Base-by-base conservation (phyloP, 35 echinoderm and acorn worm species). In the Amphiura filiformis region DNA sequence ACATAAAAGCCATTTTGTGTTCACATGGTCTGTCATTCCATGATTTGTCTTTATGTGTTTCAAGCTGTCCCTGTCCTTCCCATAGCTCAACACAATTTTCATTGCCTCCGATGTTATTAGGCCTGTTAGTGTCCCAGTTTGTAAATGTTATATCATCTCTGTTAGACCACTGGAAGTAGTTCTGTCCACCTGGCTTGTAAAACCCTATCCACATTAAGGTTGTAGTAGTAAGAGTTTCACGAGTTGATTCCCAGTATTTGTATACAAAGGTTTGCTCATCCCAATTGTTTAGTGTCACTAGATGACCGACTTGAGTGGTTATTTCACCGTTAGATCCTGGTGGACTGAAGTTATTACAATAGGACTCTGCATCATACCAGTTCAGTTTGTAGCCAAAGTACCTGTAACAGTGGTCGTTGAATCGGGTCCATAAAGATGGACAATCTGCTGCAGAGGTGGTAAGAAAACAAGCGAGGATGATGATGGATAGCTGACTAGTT, bases 31-130 rank as follows among this genome's bases (percentile, higher is more conserved):
- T 85, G 37, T 85, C 83, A 70, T 85, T 83, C 81, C 83, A 85
- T 5, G 83, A 85, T 31, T 70, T 85, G 15, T 35, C 17, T 37
- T 61, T 56, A 37, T 85, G 83, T 1, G 35, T 34, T 1, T 85
- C 83, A 64, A 70, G 39, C 26, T 70, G 61, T 37, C 64, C 83
- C 28, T 70, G 61, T n/a, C 61, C 61, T 61, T 85, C 83, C 83
- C 83, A 85, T 32, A 85, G 39, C 56, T 85, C 83, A 1, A 65
- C 56, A 36, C 83, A 85, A 37, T 70, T 36, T 61, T 85, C 83
- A 38, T 85, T 35, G n/a, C 83, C 83, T 7, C 83, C 83, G 35
- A 85, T 40, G 44, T 85, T 85, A 61, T 85, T 85, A 1, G 83
- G 83, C 64, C 83, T 64, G 26, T 56, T 37, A 15, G 36, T 61